phyloP scores from a whole-genome alignment of 2,113 vertebrate genomes.

The Nestor notabilis region DNA sequence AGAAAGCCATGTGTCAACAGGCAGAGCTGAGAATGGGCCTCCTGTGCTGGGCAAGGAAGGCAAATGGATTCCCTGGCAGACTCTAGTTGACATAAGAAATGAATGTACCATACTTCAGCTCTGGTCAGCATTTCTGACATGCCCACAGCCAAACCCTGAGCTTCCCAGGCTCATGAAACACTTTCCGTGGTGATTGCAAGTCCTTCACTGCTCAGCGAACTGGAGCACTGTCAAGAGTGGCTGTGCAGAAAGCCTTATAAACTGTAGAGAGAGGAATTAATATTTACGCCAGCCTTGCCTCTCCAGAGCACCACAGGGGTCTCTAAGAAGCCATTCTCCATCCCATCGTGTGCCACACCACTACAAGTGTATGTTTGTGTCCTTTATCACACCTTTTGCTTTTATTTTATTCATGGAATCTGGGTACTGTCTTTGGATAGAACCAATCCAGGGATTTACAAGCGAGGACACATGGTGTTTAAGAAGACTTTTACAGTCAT shows the following conservation, averaged over 20 bases:
- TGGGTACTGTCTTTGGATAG: not conserved
- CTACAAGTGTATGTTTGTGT: not conserved
- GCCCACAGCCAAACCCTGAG: not conserved
- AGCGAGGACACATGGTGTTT: accelerated
- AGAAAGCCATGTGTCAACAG: not conserved
- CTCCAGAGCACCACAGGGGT: not conserved
- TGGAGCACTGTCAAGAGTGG: not conserved
- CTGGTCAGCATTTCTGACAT: not conserved
- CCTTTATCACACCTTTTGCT: not conserved
- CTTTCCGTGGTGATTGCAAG: not conserved
- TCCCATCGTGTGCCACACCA: not conserved
- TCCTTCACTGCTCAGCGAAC: not conserved
- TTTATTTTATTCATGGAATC: not conserved
- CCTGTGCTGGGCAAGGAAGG: not conserved
- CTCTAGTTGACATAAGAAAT: not conserved
- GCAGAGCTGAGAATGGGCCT: not conserved
- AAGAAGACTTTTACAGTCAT: not conserved
- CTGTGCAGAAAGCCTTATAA: not conserved
- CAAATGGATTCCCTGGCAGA: not conserved
- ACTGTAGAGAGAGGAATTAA: not conserved
- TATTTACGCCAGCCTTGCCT: not conserved
- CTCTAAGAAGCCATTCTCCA: not conserved
- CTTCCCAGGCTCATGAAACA: not conserved
- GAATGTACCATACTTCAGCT: not conserved
- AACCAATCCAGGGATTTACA: not conserved